Percentiles rank a stretch among this genome's conserved stretches.
phyloP scores from a whole-genome alignment of 2,797 vertebrate species.

The Xenops minutus region DNA sequence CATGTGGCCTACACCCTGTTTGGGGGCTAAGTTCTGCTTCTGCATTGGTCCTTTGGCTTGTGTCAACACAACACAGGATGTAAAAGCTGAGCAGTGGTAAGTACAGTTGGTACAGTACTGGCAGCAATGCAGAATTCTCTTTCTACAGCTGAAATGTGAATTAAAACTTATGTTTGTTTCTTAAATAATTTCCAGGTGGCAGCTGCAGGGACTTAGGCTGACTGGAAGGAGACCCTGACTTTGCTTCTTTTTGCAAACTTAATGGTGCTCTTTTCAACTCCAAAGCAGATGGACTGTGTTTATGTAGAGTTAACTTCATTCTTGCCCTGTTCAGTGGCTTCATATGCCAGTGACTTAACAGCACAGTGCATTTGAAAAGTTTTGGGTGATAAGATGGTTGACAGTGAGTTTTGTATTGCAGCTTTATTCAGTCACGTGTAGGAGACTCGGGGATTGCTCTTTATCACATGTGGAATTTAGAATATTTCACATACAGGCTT shows the following conservation, averaged over 20 bases:
- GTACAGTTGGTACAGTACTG: conserved; percentile 7
- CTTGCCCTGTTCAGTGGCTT: background rate
- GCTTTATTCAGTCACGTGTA: background rate
- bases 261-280: conserved; percentile 15
- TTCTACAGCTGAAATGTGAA: conserved; percentile 9
- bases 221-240: background rate
- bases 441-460: background rate
- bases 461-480: background rate
- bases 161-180: background rate
- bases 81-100: conserved; percentile 50
- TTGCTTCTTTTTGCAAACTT: background rate
- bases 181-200: conserved; percentile 36
- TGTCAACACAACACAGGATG: background rate
- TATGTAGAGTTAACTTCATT: background rate
- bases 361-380: conserved; percentile 19
- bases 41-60: background rate
- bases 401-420: background rate
- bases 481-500: background rate
- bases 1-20: background rate
- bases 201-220: conserved; percentile 47
- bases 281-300: background rate
- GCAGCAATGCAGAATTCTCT: conserved; percentile 14
- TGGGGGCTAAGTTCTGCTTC: background rate
- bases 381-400: background rate
- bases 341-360: conserved; percentile 51